Evolutionary conservation across 2,113 vertebrate genomes (phyloP), one percentile per base, ranked within the genome.

Genomic region (Platichthys stellatus): DNA sequence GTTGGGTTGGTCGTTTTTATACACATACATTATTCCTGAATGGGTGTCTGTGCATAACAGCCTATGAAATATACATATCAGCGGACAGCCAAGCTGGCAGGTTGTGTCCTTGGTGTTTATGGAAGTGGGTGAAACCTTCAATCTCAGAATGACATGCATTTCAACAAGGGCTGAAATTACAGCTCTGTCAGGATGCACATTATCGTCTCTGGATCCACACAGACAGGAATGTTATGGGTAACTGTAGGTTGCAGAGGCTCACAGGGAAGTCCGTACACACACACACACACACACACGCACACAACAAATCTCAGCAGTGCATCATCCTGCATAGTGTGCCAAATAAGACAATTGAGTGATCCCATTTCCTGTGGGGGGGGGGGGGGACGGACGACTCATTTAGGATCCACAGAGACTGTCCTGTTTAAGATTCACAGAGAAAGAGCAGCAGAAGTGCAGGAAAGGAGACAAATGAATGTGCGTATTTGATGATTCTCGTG

Each of bases 71-170:
- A 68, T 74, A 51, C 49, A 3, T 60, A 58, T 84, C 31, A 74
- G 62, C 4, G 74, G 64, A 83, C 74, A 82, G 77, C 24, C 77
- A 66, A 74, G 83, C 45, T 79, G 58, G 38, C 69, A 76, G 81
- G 53, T 64, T 72, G 65, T 61, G 40, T 38, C 78, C 76, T 51
- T 5, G 43, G 70, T 64, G 47, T 38, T 80, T 79, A 56, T 5
- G 43, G 70, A 82, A 60, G 71, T 62, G 66, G 26, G 31, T 74
- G 67, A 87, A 89, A 51, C 83, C 81, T 76, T 76, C 81, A 84
- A 74, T 81, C 72, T 38, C 26, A 17, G 61, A 83, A 73, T 63
- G 76, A 81, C 81, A 81, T 43, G 71, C 72, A 35, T 80, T 84
- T 83, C 57, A 82, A 60, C 49, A 31, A 45, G 74, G 56, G 69